These are phyloP conservation scores for Ericerus pela DNA, from an alignment of 1,140 invertebrate genomes.

Conservation along the genomic window DNA sequence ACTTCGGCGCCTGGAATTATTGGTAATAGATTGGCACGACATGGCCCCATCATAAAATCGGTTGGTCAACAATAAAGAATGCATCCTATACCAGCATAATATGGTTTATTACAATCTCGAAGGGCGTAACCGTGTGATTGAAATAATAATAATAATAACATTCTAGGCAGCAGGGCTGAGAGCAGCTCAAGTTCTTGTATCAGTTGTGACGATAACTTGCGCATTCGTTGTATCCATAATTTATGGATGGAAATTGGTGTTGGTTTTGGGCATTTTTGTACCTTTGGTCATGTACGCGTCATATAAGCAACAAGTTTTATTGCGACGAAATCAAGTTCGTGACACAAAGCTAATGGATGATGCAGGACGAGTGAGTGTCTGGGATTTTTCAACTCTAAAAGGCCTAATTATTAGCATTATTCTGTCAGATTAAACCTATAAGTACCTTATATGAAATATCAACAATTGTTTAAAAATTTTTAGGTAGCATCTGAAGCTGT, in stretches of 20 bases:
- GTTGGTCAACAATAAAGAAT: constrained; percentile 34
- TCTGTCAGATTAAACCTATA: too few species aligned
- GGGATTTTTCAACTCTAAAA: background rate
- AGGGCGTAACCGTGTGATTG: too few species aligned
- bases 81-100: constrained; percentile 67
- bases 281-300: constrained; percentile 47
- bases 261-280: constrained; percentile 48
- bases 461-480: too few species aligned
- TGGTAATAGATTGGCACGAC: constrained; percentile 50
- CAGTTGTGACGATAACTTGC: constrained; percentile 43
- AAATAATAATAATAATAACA: background rate
- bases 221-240: constrained; percentile 45
- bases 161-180: constrained; percentile 54
- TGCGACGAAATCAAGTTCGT: constrained; percentile 33
- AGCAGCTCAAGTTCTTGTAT: constrained; percentile 50
- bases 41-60: constrained; percentile 59
- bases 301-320: constrained; percentile 46
- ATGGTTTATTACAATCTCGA: too few species aligned
- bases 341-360: constrained; percentile 33
- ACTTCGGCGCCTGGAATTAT: constrained; percentile 49
- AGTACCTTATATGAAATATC: too few species aligned
- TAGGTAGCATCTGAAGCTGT: constrained; percentile 65
- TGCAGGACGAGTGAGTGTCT: constrained; percentile 40
- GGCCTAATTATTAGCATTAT: too few species aligned
- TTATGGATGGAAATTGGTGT: constrained; percentile 55